Percentiles rank a stretch among this genome's conserved stretches.
phyloP scores from a whole-genome alignment of 2,113 vertebrate genomes.

The Arizona elegans region DNA sequence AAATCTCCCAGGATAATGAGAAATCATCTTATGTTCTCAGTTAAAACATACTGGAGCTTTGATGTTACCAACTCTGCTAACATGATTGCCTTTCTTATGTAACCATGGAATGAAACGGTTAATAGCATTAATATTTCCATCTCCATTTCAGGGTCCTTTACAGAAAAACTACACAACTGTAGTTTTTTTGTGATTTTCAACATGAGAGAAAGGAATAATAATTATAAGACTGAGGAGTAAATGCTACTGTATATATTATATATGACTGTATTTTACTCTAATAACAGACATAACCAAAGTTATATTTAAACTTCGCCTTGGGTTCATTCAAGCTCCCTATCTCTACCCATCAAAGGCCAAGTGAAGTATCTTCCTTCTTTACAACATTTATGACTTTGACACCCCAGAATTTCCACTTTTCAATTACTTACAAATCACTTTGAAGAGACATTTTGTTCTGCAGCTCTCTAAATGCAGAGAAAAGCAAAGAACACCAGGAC shows the following conservation, averaged over 20 bases:
- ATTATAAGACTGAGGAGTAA: not conserved
- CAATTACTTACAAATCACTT: not conserved
- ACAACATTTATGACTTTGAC: not conserved
- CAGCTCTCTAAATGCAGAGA: not conserved
- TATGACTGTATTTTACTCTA: not conserved
- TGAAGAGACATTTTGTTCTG: not conserved
- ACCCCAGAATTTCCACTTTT: not conserved
- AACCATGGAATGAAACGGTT: not conserved
- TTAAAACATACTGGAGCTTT: not conserved
- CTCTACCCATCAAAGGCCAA: not conserved
- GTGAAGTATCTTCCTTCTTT: not conserved
- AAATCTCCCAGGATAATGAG: not conserved
- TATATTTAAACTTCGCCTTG: not conserved
- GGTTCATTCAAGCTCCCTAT: not conserved
- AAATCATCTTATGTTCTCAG: not conserved
- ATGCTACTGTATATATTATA: not conserved
- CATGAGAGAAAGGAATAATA: not conserved
- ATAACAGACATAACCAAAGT: not conserved
- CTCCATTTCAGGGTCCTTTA: not conserved
- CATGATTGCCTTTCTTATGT: not conserved
- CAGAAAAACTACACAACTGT: not conserved
- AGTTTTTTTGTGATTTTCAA: not conserved
- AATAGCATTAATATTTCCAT: not conserved
- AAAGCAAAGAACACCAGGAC: not conserved
- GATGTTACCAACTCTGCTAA: not conserved